Evolutionary conservation across 2,888 invertebrate genomes (phyloP).

Genomic region (Lingula anatina): DNA sequence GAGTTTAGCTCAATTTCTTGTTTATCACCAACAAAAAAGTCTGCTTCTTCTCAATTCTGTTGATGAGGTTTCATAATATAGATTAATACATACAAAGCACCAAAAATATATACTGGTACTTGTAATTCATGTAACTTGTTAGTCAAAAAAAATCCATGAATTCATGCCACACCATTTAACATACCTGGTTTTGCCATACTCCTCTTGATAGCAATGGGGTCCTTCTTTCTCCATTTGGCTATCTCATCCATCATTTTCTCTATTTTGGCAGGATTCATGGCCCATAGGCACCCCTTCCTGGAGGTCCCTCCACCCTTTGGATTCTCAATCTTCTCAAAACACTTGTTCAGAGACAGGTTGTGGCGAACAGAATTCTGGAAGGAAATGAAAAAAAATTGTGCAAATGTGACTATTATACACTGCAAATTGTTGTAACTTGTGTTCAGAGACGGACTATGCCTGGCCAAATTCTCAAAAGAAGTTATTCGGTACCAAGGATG

Average conservation of each 20-base stretch:
- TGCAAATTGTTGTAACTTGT: too few species aligned
- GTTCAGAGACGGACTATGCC: too few species aligned
- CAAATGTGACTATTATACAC: too few species aligned
- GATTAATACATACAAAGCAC: too few species aligned
- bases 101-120: too few species aligned
- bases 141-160: constrained; percentile 8
- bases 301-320: constrained; percentile 62
- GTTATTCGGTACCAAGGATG: too few species aligned
- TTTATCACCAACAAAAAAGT: too few species aligned
- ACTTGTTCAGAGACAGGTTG: constrained; percentile 94
- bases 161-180: constrained; percentile 7
- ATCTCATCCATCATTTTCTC: constrained; percentile 98
- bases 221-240: constrained; percentile 94
- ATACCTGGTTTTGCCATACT: constrained; percentile 90
- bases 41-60: too few species aligned
- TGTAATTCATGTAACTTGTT: too few species aligned
- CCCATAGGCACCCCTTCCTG: constrained; percentile 76
- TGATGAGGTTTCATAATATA: too few species aligned
- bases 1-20: too few species aligned
- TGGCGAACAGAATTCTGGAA: constrained; percentile 85
- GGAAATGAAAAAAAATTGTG: constrained; percentile 4
- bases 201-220: constrained; percentile 83
- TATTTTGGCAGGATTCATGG: constrained; percentile 90
- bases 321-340: constrained; percentile 96
- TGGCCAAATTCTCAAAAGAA: too few species aligned